phyloP scores from a whole-genome alignment of 2,888 invertebrate genomes.

The Pachliopta kotzebuea region DNA sequence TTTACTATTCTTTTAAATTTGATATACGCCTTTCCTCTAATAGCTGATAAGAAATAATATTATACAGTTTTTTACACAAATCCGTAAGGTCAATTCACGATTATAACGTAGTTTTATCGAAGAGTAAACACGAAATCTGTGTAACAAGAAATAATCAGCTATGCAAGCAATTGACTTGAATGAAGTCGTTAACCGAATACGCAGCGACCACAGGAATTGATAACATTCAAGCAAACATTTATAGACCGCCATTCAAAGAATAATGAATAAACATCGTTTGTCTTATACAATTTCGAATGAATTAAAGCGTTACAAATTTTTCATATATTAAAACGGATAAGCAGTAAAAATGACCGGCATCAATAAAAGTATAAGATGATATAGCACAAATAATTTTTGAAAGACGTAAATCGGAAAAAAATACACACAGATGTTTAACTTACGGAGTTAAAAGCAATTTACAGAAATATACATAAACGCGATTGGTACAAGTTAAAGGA shows the following conservation, averaged over 20 bases:
- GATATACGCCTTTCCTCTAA: too few relatives aligned
- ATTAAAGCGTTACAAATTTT: too few relatives aligned
- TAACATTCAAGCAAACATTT: slow-evolving; percentile 15
- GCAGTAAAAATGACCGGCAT: neutral
- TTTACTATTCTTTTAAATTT: too few relatives aligned
- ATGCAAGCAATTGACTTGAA: slow-evolving; percentile 20
- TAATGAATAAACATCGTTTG: neutral
- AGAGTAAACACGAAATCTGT: neutral
- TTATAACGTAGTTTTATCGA: neutral
- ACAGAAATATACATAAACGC: neutral
- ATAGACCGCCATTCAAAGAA: slow-evolving; percentile 1
- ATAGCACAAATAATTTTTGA: neutral
- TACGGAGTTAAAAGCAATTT: slow-evolving; percentile 6
- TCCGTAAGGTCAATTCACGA: neutral
- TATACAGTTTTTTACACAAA: neutral
- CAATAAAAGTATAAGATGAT: neutral
- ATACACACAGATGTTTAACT: slow-evolving; percentile 7
- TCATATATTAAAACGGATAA: neutral
- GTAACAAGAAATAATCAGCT: slow-evolving; percentile 4
- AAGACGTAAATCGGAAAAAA: slow-evolving; percentile 5
- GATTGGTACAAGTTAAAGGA: slow-evolving; percentile 3
- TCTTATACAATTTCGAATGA: neutral
- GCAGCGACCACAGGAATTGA: slow-evolving; percentile 3
- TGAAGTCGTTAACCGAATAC: slow-evolving; percentile 20
- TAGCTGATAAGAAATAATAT: neutral